Conservation (phyloP, 2,113 vertebrate species). For the Aix galericulata region DNA sequence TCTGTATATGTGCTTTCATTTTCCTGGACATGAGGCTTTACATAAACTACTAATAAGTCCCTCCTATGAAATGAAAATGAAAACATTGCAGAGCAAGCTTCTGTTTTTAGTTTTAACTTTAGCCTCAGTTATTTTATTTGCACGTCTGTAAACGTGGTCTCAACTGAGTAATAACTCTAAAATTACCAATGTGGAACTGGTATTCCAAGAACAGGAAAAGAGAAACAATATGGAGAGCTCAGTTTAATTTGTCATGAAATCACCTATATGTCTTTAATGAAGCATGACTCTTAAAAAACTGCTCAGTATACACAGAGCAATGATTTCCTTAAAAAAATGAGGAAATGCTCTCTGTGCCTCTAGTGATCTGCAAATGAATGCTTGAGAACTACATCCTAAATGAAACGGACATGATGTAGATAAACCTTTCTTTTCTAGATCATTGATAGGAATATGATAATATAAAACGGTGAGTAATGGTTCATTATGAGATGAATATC, state of each 20-base stretch:
- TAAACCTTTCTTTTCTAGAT: conserved; percentile 57
- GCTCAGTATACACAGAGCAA: neutral
- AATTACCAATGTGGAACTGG: conserved; percentile 10
- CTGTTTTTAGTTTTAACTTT: neutral
- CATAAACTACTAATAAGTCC: neutral
- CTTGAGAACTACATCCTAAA: neutral
- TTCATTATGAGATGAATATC: conserved; percentile 49
- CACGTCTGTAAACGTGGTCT: neutral
- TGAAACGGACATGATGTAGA: conserved; percentile 2
- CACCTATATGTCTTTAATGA: neutral
- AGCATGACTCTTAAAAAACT: neutral
- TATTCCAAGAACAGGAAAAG: neutral
- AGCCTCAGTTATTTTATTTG: neutral
- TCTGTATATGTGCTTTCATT: neutral
- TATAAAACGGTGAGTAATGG: conserved; percentile 53
- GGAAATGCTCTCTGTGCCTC: neutral
- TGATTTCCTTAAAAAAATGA: conserved; percentile 37
- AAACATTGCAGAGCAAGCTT: neutral
- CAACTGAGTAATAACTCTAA: neutral
- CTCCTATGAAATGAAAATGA: neutral
- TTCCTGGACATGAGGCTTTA: neutral
- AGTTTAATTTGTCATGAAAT: conserved; percentile 49
- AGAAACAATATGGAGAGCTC: neutral
- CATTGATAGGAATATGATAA: conserved; percentile 51
- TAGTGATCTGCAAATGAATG: conserved; percentile 25